Base-by-base conservation (phyloP, 2,113 vertebrate genomes). In the Otocyon megalotis region DNA sequence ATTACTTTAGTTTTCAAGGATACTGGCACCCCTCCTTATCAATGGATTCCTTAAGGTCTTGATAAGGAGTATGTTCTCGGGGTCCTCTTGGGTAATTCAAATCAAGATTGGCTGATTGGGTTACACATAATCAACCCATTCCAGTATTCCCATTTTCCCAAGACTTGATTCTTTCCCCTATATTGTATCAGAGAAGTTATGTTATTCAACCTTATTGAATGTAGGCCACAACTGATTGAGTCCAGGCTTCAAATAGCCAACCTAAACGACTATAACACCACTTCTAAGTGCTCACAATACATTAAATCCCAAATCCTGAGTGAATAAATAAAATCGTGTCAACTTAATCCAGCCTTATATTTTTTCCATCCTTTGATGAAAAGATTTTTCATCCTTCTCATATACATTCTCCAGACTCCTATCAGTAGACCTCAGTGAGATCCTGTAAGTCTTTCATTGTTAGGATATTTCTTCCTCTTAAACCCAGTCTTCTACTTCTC, bases 241-340 rank as follows among this genome's bases (percentile, higher is more conserved):
- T 69, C 9, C 17, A 74, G 37, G 20, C 24, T 92, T 94, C 20
- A 37, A 86, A 71, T 17, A 89, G 56, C 3, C 67, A 86, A 58
- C 15, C 22, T 82, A 58, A 26, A 26, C 48, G 3, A 79, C 13
- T 63, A 76, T 54, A 79, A 65, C 1, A 94, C 28, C 30, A 79
- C 0, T 35, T 12, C 16, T 69, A 62, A 2, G 5, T 62, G 14
- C 58, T 96, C 28, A 94, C 24, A 90, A 65, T 3, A 97, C 3
- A 93, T 86, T 87, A 71, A 90, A 87, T 35, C 15, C 65, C 22
- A 88, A 96, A 93, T 72, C 28, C 62, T 76, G n/a, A 86, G 19
- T 88, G 53, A 94, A 94, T 89, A 84, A 88, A 69, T 56, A 85
- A 88, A 69, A 53, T 16, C 15, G 96, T 90, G 5, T 77, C 43